Evolutionary conservation across 2,113 vertebrate species (phyloP), one percentile per base, ranked within the genome.

Genomic region (Phyllostomus hastatus): DNA sequence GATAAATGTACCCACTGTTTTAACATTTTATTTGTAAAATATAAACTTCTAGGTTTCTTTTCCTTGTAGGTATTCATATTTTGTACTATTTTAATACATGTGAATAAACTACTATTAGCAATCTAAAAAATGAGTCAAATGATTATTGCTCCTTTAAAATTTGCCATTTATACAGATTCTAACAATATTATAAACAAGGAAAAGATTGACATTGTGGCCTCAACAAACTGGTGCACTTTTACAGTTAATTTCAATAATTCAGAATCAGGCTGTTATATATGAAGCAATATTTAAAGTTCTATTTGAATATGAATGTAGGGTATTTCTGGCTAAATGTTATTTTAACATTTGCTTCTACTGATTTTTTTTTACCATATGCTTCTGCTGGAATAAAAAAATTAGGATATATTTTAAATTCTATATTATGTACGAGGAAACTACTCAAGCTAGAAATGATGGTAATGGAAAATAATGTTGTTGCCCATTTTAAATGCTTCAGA

Each of bases 171-270:
- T 94, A 72, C 81, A 95, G 91, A 97, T 96, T 96, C 57, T 93
- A 98, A 96, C 88, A 97, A 98, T 96, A 97, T 98, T 98, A 95
- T 98, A 86, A 96, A 92, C 88, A 94, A 97, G 80, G 83, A 95
- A 97, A 96, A 96, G 90, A 97, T 97, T 98, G 97, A 97, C 96
- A 97, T 95, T 98, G 96, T 98, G 94, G 54, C 89, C 88, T 96
- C 95, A 98, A 98, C 97, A 98, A 97, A 98, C 97, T 75, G 96
- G 94, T 86, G 97, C 73, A 97, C 97, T 97, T 98, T 98, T 97
- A 86, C 95, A 97, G 97, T 97, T 98, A 98, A 98, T 98, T 98
- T 98, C 98, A 98, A 94, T 98, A 98, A 98, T 98, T 98, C 96
- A 97, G 78, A 97, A 96, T 96, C 94, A 96, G 97, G 61, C 69